Evolutionary conservation across 2,888 invertebrate genomes (phyloP).

Genomic region (Julus scanicus): DNA sequence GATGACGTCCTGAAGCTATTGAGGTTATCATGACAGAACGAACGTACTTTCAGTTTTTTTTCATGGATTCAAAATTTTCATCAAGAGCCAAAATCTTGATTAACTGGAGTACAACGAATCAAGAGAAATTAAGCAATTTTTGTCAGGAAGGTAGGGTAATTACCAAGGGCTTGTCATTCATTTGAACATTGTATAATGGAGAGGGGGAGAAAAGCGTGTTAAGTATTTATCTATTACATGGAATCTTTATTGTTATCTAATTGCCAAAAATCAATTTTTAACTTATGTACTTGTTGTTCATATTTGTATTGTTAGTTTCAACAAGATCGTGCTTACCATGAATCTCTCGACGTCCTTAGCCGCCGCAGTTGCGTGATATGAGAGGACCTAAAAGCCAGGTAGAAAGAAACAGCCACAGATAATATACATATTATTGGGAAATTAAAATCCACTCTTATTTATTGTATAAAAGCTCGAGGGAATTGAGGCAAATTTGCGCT

Average conservation of each 20-base stretch:
- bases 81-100: not conserved
- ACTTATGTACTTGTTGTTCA: not conserved
- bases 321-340: constrained; percentile 64
- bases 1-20: not conserved
- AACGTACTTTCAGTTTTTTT: not conserved
- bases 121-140: not conserved
- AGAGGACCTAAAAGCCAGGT: constrained; percentile 65
- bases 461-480: constrained; percentile 3
- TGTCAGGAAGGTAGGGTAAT: not conserved
- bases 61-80: not conserved
- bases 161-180: not conserved
- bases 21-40: not conserved
- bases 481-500: not conserved
- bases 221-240: not conserved
- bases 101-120: not conserved
- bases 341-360: constrained; percentile 67
- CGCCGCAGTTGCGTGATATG: constrained; percentile 69
- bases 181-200: too few species aligned
- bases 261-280: not conserved
- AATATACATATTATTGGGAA: constrained; percentile 34
- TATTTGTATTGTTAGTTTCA: not conserved
- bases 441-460: constrained; percentile 35
- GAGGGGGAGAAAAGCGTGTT: not conserved
- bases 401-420: constrained; percentile 49
- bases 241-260: not conserved